These are phyloP conservation scores for Phylloscopus collybita DNA, from an alignment of 2,797 vertebrate species.

Conservation along the genomic window DNA sequence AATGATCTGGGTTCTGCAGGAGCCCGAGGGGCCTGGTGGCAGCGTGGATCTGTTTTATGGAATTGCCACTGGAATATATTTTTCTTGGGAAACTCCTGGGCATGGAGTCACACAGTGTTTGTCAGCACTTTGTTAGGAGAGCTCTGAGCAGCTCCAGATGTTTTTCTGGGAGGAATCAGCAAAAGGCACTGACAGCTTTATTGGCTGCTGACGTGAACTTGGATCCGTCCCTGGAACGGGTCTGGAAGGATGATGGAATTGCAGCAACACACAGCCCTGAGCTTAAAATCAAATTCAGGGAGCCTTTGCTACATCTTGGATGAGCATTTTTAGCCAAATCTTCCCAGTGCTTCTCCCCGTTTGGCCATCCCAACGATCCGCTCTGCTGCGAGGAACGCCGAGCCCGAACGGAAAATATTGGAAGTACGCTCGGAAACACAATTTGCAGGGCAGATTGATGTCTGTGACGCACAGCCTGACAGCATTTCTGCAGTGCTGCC, in stretches of 20 bases:
- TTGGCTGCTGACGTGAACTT: neutral
- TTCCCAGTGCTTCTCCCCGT: neutral
- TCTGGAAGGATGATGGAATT: constrained; percentile 10
- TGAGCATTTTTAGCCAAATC: neutral
- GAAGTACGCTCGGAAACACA: neutral
- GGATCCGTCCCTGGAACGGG: neutral
- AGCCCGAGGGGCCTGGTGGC: neutral
- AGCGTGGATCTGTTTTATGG: neutral
- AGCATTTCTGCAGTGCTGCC: constrained; percentile 29
- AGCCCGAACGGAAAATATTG: neutral
- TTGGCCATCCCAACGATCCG: neutral
- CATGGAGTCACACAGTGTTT: neutral
- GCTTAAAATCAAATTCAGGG: neutral
- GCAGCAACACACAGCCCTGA: neutral
- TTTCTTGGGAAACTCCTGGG: constrained; percentile 27
- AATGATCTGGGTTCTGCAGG: no score
- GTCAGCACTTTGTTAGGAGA: constrained; percentile 39
- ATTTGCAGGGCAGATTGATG: constrained; percentile 24
- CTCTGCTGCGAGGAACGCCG: neutral
- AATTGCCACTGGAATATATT: neutral
- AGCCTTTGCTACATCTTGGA: neutral
- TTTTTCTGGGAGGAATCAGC: constrained; percentile 45
- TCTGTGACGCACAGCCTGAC: neutral
- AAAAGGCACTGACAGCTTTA: constrained; percentile 45
- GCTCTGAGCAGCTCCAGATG: constrained; percentile 43